phyloP scores from a whole-genome alignment of 2,797 vertebrate species.

The Salarias fasciatus region DNA sequence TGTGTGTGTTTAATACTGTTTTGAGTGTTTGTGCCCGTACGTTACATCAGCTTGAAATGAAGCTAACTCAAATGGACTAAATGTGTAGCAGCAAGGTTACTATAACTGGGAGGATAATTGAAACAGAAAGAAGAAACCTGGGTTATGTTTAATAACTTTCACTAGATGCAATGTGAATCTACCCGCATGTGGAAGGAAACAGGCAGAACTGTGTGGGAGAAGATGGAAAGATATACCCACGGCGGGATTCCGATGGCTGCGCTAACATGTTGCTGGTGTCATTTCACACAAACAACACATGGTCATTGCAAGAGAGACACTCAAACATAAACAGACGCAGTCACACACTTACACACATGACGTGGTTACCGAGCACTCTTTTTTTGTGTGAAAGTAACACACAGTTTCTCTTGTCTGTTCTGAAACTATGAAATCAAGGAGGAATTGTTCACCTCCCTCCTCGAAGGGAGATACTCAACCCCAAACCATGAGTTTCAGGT shows the following conservation, averaged over 20 bases:
- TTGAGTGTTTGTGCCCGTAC: conserved; percentile 3
- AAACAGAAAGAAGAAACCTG: neutral
- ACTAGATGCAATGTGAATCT: neutral
- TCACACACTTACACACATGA: neutral
- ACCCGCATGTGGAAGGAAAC: neutral
- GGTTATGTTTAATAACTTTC: conserved; percentile 1
- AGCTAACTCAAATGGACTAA: neutral
- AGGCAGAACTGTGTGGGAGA: conserved; percentile 1
- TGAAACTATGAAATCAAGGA: conserved; percentile 25
- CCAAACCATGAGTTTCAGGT: conserved; percentile 14
- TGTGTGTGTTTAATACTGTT: neutral
- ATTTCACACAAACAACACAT: conserved; percentile 12
- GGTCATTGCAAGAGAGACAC: conserved; percentile 9
- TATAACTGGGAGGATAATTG: conserved; percentile 1
- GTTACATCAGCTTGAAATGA: neutral
- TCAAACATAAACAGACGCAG: conserved; percentile 21
- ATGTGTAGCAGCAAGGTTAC: conserved; percentile 10
- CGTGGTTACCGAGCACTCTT: conserved; percentile 4
- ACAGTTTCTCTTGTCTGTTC: conserved; percentile 13
- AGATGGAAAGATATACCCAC: conserved; percentile 7
- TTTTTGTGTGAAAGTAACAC: conserved; percentile 19
- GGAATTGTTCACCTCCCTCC: conserved; percentile 41
- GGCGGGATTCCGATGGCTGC: conserved; percentile 13
- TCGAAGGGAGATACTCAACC: too few species aligned
- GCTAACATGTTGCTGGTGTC: neutral